These are phyloP conservation scores for Physocephala rufipes DNA, from an alignment of 2,888 invertebrate genomes.

Conservation along the genomic window DNA sequence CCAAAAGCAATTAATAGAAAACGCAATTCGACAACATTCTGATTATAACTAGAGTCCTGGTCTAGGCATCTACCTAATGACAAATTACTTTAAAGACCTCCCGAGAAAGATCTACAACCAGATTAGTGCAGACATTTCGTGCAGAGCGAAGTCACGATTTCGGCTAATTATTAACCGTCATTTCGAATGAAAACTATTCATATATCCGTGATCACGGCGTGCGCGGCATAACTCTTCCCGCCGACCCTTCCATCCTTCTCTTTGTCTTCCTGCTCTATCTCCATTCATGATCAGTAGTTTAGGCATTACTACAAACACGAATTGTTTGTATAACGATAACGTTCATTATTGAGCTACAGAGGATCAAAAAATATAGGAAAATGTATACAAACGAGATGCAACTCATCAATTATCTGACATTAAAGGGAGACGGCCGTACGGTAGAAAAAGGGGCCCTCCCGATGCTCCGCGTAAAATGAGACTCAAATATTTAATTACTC, in stretches of 20 bases:
- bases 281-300: neutral
- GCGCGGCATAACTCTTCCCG: neutral
- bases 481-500: too few species aligned
- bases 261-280: neutral
- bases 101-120: neutral
- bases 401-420: too few species aligned
- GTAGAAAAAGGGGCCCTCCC: too few species aligned
- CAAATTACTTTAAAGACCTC: neutral
- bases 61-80: neutral
- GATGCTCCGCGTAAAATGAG: too few species aligned
- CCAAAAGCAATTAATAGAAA: too few species aligned
- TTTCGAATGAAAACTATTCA: neutral
- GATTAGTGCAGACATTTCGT: neutral
- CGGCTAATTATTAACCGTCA: conserved; percentile 2
- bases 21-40: too few species aligned
- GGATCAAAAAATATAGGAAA: too few species aligned
- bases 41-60: too few species aligned
- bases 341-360: neutral
- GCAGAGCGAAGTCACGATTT: conserved; percentile 5
- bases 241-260: neutral
- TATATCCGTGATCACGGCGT: neutral
- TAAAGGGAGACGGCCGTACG: too few species aligned
- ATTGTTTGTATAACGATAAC: neutral
- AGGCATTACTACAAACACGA: neutral
- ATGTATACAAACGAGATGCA: too few species aligned